phyloP scores from a whole-genome alignment of 2,797 vertebrate species.

The Rallus crepitans region DNA sequence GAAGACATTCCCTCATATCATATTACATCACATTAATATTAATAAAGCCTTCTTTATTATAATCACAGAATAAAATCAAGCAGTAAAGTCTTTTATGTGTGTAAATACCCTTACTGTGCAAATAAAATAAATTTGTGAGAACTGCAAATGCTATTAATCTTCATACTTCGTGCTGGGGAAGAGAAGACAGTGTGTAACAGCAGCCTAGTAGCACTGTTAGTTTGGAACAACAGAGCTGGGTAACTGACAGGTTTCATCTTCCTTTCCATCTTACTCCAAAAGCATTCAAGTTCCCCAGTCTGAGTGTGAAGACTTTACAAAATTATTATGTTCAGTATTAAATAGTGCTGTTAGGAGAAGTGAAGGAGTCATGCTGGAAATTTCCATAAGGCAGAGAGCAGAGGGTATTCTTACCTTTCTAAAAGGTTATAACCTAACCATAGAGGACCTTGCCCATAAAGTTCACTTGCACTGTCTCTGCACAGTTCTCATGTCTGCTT shows the following conservation, averaged over 20 bases:
- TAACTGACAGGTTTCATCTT: not conserved
- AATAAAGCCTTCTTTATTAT: not conserved
- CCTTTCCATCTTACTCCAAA: not conserved
- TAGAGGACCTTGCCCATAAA: not conserved
- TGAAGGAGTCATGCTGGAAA: not conserved
- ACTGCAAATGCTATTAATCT: not conserved
- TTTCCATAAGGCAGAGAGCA: not conserved
- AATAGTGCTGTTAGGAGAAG: not conserved
- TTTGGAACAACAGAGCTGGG: not conserved
- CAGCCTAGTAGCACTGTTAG: not conserved
- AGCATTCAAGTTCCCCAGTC: not conserved
- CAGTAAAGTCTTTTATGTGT: not conserved
- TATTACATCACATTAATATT: not conserved
- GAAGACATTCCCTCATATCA: rapidly evolving
- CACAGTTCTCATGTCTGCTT: rapidly evolving
- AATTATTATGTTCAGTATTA: not conserved
- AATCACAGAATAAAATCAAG: not conserved
- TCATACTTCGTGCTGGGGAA: not conserved
- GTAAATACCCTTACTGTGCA: not conserved
- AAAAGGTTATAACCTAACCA: not conserved
- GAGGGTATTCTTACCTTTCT: not conserved
- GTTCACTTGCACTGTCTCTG: not conserved
- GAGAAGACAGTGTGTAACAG: not conserved
- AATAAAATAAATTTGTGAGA: not conserved
- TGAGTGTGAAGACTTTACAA: not conserved